A percentile compares a stretch with the other conserved stretches of the same genome.
phyloP scores from a whole-genome alignment of 2,888 invertebrate genomes.

The Mimachlamys varia region DNA sequence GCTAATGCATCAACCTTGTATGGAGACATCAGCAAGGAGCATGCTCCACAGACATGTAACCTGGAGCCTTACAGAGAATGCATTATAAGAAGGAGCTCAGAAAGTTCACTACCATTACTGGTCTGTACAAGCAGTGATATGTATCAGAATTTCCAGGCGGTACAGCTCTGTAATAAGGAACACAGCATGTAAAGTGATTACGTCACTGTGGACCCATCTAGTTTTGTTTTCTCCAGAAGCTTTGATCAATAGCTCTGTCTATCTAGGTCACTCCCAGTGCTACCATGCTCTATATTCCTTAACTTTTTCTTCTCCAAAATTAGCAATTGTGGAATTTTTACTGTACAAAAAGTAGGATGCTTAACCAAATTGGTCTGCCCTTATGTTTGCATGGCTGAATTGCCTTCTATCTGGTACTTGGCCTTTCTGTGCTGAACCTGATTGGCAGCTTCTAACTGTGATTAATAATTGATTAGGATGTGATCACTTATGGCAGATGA shows the following conservation, averaged over 20 bases:
- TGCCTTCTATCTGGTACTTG: neutral
- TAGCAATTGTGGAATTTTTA: neutral
- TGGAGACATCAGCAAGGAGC: neutral
- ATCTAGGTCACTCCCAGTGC: neutral
- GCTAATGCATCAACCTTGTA: neutral
- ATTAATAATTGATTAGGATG: slow-evolving; percentile 1
- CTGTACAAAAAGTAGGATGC: neutral
- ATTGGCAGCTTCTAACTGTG: neutral
- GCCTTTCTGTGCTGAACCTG: neutral
- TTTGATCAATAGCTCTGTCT: neutral
- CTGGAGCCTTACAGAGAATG: neutral
- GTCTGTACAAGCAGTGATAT: neutral
- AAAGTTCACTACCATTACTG: neutral
- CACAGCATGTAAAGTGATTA: neutral
- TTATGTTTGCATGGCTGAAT: neutral
- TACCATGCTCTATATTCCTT: neutral
- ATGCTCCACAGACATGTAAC: neutral
- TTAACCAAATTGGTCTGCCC: slow-evolving; percentile 29
- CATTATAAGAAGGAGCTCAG: neutral
- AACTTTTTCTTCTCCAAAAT: slow-evolving; percentile 12
- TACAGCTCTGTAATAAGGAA: neutral
- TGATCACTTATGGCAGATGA: slow-evolving; percentile 25
- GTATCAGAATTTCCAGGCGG: neutral
- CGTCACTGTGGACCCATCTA: neutral
- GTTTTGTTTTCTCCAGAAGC: slow-evolving; percentile 6